Conservation (phyloP, 2,113 vertebrate species). For the Prinia subflava region DNA sequence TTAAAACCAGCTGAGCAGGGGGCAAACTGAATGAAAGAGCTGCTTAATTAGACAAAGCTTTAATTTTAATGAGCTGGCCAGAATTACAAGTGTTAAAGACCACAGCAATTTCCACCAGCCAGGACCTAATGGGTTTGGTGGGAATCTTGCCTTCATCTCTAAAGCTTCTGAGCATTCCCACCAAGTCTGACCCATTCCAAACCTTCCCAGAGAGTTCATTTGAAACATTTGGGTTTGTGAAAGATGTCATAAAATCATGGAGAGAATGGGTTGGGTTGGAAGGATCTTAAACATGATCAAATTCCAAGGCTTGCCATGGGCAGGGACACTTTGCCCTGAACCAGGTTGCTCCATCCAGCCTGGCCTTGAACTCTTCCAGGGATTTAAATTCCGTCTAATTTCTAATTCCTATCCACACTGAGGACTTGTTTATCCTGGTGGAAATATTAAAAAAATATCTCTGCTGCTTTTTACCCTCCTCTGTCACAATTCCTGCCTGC, state of each 20-base stretch:
- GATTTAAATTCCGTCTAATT: neutral
- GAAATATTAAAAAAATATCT: neutral
- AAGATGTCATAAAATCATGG: neutral
- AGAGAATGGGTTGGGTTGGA: neutral
- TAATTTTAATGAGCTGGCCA: neutral
- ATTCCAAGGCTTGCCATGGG: too few relatives aligned
- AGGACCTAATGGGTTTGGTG: neutral
- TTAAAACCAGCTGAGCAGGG: neutral
- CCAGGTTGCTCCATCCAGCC: neutral
- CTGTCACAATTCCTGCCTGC: neutral
- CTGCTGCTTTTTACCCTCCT: neutral
- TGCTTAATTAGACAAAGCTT: constrained; percentile 1
- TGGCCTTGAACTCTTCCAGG: neutral
- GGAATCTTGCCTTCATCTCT: neutral
- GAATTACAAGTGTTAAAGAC: neutral
- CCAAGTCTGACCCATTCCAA: neutral
- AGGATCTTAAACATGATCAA: neutral
- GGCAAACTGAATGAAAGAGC: neutral
- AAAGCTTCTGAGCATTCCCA: neutral
- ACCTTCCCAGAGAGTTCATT: neutral
- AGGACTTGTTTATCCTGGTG: neutral
- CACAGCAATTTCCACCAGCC: neutral
- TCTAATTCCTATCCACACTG: neutral
- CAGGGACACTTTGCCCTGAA: neutral
- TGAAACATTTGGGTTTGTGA: neutral